These are phyloP conservation scores for Loripinus fragilis DNA, from an alignment of 2,888 invertebrate species.

Conservation along the genomic window DNA sequence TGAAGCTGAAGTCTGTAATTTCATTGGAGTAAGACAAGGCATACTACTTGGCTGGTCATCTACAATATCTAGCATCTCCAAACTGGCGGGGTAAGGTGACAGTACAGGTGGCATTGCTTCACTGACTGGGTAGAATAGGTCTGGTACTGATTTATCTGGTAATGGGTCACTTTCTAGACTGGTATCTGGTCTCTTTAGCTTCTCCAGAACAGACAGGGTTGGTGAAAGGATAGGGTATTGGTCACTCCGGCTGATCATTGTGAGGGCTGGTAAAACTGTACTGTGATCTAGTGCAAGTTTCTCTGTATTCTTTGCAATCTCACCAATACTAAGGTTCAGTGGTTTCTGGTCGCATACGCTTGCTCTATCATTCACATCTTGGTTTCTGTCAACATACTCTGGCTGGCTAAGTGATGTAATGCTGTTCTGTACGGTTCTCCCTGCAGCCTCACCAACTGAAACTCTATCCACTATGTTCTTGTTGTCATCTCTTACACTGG, in stretches of 20 bases:
- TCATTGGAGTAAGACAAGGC: neutral
- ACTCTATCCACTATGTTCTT: no score
- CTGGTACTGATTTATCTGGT: neutral
- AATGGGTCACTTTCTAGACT: neutral
- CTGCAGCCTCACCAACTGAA: no score
- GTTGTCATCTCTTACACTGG: no score
- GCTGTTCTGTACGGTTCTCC: no score
- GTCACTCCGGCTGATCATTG: neutral
- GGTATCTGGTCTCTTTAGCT: neutral
- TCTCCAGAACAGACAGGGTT: neutral
- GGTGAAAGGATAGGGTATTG: neutral
- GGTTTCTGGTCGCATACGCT: no score
- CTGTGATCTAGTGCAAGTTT: no score
- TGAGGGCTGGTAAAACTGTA: neutral
- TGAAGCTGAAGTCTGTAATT: neutral
- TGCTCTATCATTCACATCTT: no score
- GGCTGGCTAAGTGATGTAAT: no score
- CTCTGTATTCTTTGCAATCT: no score
- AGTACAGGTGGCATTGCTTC: neutral
- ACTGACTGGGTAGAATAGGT: neutral
- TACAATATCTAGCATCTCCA: neutral
- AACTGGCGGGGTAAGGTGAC: neutral
- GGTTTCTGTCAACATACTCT: no score
- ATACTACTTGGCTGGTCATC: neutral
- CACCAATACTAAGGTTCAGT: no score